Evolutionary conservation across 2,113 vertebrate genomes (phyloP), one percentile per base, ranked within the genome.

Genomic region (Tachysurus fulvidraco): DNA sequence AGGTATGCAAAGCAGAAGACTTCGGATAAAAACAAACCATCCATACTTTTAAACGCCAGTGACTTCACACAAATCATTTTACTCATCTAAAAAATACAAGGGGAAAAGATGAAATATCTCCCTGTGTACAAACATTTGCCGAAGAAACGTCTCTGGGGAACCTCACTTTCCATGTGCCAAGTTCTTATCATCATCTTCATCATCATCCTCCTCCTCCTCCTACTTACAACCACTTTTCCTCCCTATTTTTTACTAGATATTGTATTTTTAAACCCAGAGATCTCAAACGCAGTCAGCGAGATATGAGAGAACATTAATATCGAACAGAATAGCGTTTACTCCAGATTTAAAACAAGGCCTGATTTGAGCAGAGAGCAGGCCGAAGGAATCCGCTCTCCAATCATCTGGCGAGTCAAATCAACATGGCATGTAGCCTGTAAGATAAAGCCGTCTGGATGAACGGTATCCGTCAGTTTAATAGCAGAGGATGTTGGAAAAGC

Each of bases 361-460:
- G 50, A 85, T 64, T 52, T 59, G 41, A 5, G 3, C 25, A 36
- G 44, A 28, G 19, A 82, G 50, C 65, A 64, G 78, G 57, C 54
- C 65, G 52, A 28, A 86, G 69, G 52, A 59, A 55, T 80, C 59
- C 17, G 67, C 79, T 78, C 79, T 3, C 71, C 71, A 46, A 62
- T 79, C 23, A 30, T 71, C 28, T 12, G 5, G 16, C 7, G 52
- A 79, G 77, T 57, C 28, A 57, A 36, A 57, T 79, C 46, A n/a
- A 30, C 50, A 28, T 10, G 28, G 57, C 77, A 1, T 79, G 16
- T 4, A 55, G 28, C 16, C 77, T 78, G 54, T 11, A 36, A 57
- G 17, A 57, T 57, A 8, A 77, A n/a, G 12, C 10, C 25, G 0
- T n/a, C 21, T 9, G 50, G 2, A 30, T 17, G 76, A 55, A 54